These are phyloP conservation scores for Eilema caniola DNA, from an alignment of 2,888 invertebrate species.

Conservation along the genomic window DNA sequence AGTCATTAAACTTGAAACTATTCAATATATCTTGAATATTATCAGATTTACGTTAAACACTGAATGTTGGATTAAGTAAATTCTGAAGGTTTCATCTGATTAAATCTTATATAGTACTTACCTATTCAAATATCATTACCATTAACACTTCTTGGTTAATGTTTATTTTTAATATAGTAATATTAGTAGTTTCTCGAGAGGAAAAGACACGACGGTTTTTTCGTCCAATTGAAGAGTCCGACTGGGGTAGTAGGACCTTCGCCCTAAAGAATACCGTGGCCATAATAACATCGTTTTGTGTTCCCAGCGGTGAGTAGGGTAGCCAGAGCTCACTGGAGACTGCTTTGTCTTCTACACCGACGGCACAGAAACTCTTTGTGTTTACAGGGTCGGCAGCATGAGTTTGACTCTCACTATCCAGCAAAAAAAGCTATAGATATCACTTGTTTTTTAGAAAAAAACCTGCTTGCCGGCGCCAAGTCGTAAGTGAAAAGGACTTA, in stretches of 20 bases:
- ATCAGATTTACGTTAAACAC: constrained; percentile 34
- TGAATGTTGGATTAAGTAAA: constrained; percentile 13
- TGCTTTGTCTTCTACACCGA: too few species aligned
- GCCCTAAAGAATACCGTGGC: too few species aligned
- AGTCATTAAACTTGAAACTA: constrained; percentile 49
- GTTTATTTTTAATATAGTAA: not conserved
- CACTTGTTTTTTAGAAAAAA: not conserved
- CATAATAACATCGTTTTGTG: too few species aligned
- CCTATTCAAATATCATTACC: not conserved
- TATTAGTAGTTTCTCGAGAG: not conserved
- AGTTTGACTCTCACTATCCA: too few species aligned
- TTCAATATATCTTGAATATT: constrained; percentile 50
- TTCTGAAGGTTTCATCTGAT: constrained; percentile 17
- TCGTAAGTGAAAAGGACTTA: not conserved
- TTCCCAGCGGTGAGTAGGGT: too few species aligned
- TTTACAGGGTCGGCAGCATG: too few species aligned
- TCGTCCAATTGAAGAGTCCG: too few species aligned
- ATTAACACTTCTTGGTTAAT: not conserved
- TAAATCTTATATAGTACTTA: not conserved
- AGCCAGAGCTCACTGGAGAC: too few species aligned
- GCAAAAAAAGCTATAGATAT: too few species aligned
- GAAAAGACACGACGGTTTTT: too few species aligned
- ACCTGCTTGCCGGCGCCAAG: not conserved
- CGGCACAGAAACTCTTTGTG: too few species aligned
- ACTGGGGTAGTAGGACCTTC: too few species aligned